Evolutionary conservation across 2,797 vertebrate species (phyloP), one percentile per base, ranked within the genome.

Genomic region (Myoxocephalus aenaeus): DNA sequence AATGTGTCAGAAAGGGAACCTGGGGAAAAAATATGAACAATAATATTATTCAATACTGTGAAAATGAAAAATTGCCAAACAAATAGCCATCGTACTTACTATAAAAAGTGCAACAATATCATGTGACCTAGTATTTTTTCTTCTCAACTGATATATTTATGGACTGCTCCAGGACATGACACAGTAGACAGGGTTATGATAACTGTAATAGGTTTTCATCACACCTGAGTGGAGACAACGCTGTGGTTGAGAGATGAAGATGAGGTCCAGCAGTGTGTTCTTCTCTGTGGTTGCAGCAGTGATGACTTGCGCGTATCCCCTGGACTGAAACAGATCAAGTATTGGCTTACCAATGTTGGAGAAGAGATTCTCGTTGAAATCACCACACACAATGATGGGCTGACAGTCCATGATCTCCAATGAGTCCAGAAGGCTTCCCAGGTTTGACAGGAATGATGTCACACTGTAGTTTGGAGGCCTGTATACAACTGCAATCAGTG

Each of bases 261-360:
- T 54, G 14, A 20, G 38, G 62, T 87, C 79, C 5, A 82, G 27
- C 11, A 81, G 58, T 6, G 58, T 8, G 40, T 79, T 63, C 7
- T 79, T 85, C 1, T 84, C 65, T 15, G 79, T 87, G 25, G 79
- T 86, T 1, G 72, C 58, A 36, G 38, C 25, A 44, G 48, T 62
- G 18, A 90, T 87, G 17, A 85, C 18, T 42, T 80, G 66, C 7
- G 2, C 27, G n/a, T 73, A 82, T 1, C 68, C 69, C 44, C 38
- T 63, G 1, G 58, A 68, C 44, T 67, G 51, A 34, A 72, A 75
- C 17, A 63, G n/a, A 12, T 78, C 46, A 50, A n/a, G 46, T 18
- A 50, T 50, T 50, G 46, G 46, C 46, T 50, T 50, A 50, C 14
- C 57, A 22, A 2, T 29, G 4, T 27, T 27, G 2, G 27, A n/a